Conservation (phyloP, 2,797 vertebrate species). For the Cryptoblepharus egeriae region DNA sequence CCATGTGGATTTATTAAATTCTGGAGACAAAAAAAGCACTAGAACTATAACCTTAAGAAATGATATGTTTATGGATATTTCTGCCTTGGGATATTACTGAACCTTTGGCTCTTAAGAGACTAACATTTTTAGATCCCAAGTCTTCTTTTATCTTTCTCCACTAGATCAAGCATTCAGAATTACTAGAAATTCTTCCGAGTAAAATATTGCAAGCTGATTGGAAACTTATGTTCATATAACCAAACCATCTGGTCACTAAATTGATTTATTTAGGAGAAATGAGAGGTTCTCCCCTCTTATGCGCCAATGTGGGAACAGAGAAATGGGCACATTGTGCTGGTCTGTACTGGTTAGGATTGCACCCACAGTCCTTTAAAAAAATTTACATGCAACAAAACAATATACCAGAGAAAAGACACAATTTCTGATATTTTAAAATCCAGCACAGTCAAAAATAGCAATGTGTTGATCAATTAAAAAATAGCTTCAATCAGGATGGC, state of each 20-base stretch:
- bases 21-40: neutral
- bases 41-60: constrained; percentile 35
- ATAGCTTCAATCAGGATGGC: neutral
- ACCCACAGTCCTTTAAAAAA: no score
- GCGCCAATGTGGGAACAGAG: no score
- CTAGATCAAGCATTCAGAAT: constrained; percentile 15
- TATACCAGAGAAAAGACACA: neutral
- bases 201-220: neutral
- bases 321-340: no score
- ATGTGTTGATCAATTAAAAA: neutral
- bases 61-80: constrained; percentile 23
- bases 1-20: constrained; percentile 50
- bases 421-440: neutral
- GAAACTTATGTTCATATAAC: constrained; percentile 27
- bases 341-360: no score
- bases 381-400: neutral
- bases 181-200: constrained; percentile 46
- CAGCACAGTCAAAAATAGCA: no score
- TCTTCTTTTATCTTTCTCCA: neutral
- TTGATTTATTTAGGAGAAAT: constrained; percentile 25
- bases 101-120: constrained; percentile 31
- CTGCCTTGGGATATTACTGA: constrained; percentile 29
- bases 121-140: neutral
- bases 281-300: fast-evolving
- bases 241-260: neutral